These are phyloP conservation scores for Hyppa rectilinea DNA, from an alignment of 2,888 invertebrate species.

Conservation along the genomic window DNA sequence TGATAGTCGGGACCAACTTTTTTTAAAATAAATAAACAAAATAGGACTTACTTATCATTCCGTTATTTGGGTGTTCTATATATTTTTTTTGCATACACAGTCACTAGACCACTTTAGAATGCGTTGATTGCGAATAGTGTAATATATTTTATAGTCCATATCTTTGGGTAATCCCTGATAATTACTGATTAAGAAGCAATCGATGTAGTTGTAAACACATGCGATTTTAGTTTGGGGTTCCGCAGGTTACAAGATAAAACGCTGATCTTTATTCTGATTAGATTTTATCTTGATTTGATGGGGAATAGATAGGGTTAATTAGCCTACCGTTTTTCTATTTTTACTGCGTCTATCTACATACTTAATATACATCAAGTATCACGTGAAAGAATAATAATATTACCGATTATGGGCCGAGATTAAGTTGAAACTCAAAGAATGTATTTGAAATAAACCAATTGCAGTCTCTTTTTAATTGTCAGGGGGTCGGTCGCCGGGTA, in stretches of 20 bases:
- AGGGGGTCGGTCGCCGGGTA: no score
- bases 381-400: not conserved
- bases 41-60: conserved; percentile 49
- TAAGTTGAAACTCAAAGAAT: no score
- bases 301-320: not conserved
- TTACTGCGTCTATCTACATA: not conserved
- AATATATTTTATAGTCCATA: conserved; percentile 48
- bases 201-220: conserved; percentile 30
- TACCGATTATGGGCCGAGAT: no score
- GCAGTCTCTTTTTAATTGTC: no score
- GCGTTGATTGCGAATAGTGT: not conserved
- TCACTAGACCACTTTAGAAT: conserved; percentile 37
- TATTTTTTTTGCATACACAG: conserved; percentile 44
- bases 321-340: not conserved
- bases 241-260: not conserved
- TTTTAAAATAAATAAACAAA: not conserved
- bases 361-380: not conserved
- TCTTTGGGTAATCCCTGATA: conserved; percentile 29
- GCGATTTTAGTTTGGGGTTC: conserved; percentile 21
- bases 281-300: conserved; percentile 14
- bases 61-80: not conserved
- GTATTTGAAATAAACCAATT: no score
- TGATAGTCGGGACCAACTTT: not conserved
- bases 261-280: conserved; percentile 4
- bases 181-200: conserved; percentile 22